Evolutionary conservation across 2,113 vertebrate species (phyloP).

Genomic region (Colossoma macropomum): DNA sequence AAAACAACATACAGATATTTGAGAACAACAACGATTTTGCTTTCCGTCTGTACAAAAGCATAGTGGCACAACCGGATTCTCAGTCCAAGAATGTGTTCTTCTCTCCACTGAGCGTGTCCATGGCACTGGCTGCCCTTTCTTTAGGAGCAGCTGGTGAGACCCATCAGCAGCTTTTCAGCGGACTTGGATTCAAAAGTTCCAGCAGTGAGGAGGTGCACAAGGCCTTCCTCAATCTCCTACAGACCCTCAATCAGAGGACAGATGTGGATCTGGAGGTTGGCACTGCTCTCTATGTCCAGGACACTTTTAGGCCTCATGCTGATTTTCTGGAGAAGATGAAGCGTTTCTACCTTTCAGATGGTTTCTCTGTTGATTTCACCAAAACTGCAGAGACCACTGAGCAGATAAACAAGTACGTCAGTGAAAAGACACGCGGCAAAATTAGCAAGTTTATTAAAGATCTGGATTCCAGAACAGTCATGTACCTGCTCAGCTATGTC

Average conservation of each 20-base stretch:
- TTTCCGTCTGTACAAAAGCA: constrained; percentile 73
- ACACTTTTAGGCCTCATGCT: constrained; percentile 26
- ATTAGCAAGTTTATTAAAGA: constrained; percentile 66
- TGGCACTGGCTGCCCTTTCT: constrained; percentile 76
- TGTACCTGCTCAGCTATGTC: constrained; percentile 76
- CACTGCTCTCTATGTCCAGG: constrained; percentile 68
- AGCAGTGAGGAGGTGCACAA: constrained; percentile 47
- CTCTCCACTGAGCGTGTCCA: constrained; percentile 79
- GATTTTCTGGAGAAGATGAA: constrained; percentile 68
- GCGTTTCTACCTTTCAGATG: constrained; percentile 64
- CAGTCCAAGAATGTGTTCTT: constrained; percentile 79
- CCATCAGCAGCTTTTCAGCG: constrained; percentile 72
- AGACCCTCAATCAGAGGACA: constrained; percentile 6
- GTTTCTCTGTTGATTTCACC: constrained; percentile 68
- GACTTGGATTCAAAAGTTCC: constrained; percentile 65
- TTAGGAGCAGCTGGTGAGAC: constrained; percentile 72
- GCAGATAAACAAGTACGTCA: constrained; percentile 68
- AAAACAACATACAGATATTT: constrained; percentile 51
- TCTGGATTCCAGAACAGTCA: constrained; percentile 61
- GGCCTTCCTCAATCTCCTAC: constrained; percentile 57
- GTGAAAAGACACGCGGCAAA: constrained; percentile 71
- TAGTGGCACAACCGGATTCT: constrained; percentile 60
- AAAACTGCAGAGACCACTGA: constrained; percentile 52
- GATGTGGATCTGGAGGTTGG: constrained; percentile 53
- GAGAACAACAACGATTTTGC: constrained; percentile 73